phyloP scores from a whole-genome alignment of 2,797 vertebrate species.

The Peromyscus melanophrys region DNA sequence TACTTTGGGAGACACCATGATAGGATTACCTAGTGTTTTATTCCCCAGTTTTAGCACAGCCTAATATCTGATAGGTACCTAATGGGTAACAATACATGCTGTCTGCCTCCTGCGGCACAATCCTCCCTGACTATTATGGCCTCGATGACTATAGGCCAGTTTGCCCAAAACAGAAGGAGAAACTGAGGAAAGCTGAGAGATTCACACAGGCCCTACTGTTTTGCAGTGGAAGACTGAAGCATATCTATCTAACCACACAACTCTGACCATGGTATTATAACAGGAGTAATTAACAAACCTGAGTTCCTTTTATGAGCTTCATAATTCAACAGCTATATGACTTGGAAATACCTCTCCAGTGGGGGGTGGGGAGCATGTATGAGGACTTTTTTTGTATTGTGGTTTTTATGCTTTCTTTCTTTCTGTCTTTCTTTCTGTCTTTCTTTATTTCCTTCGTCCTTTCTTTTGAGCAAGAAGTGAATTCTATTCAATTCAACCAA shows the following conservation, averaged over 20 bases:
- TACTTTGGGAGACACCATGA: not conserved
- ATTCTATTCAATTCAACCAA: not conserved
- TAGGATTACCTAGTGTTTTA: not conserved
- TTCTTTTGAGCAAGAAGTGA: not conserved
- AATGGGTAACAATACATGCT: not conserved
- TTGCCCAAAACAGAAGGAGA: conserved; percentile 10
- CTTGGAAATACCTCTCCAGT: not conserved
- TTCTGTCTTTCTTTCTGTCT: too few relatives aligned
- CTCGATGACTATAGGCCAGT: not conserved
- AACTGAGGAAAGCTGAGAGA: not conserved
- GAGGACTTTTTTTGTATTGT: not conserved
- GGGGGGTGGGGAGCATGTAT: not conserved
- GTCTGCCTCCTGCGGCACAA: not conserved
- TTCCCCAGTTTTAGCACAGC: not conserved
- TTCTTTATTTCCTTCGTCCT: too few relatives aligned
- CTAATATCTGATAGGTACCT: not conserved
- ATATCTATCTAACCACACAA: not conserved
- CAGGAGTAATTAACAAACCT: not conserved
- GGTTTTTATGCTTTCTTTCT: not conserved
- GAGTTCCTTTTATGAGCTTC: conserved; percentile 23
- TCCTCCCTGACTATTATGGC: not conserved
- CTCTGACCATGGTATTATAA: not conserved
- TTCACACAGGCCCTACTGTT: not conserved
- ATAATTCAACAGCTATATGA: not conserved
- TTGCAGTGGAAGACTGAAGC: not conserved